Base-by-base conservation (phyloP, 2,888 invertebrate genomes). In the Andrena flavipes region DNA sequence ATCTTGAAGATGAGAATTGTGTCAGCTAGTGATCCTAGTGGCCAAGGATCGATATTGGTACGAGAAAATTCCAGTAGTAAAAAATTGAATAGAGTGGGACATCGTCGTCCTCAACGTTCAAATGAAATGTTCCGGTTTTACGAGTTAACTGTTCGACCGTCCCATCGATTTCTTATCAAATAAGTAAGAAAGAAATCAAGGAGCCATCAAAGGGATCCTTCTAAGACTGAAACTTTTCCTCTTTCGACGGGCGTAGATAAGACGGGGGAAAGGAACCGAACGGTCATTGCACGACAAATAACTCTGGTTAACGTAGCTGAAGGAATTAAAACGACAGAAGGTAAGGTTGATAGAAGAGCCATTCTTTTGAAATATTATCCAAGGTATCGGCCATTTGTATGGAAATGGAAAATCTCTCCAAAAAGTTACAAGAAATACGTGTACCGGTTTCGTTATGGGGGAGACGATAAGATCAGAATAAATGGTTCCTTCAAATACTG, bases 201-300 rank as follows among this genome's bases (percentile, higher is more conserved):
- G 49, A n/a, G 13, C 68, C 65, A 42, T 80, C 67, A 26, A 20
- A 51, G 30, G n/a, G 59, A 54, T 23, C 72, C 48, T 42, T 30
- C 20, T 6, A 68, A 26, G 54, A 59, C 33, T 68, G 67, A 23
- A 76, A 80, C 78, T 73, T 76, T 62, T 63, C 23, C 13, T 35
- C n/a, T 13, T 13, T 23, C 67, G 33, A 33, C 13, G 33, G 35
- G 65, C 33, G 73, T 26, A 72, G 82, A 82, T 69, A 72, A 67
- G 76, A 64, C 62, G 71, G 64, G 59, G 42, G 48, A 80, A 68
- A 62, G 67, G 87, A 81, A 84, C 59, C 65, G 64, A 78, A 76
- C 77, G 87, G 83, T 81, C 76, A 80, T 69, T 81, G 76, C 67
- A 68, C 69, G 74, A 76, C 80, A 76, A 79, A 82, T 85, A 83